Base-by-base conservation (phyloP, 2,113 vertebrate species). In the Saiga tatarica region DNA sequence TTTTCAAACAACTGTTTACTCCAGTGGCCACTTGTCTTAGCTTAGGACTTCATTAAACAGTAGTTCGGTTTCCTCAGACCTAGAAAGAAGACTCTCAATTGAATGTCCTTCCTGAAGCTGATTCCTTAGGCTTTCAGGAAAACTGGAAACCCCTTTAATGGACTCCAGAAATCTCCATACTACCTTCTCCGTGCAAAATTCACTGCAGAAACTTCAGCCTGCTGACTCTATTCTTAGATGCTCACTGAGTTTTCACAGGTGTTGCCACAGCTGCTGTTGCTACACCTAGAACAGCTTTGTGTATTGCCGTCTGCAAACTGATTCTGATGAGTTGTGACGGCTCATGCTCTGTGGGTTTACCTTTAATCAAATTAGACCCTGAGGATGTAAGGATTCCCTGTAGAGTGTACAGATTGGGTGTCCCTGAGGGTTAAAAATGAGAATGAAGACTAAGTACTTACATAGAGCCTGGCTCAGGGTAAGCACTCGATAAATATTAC, bases 351-450 rank as follows among this genome's bases (percentile, higher is more conserved):
- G 23, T 84, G 42, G 7, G 47, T 85, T 91, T 97, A 92, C 60
- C 50, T 36, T 97, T 92, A 78, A 90, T 96, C 92, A 98, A 86
- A 85, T 88, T 47, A 78, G 59, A 94, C 30, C 52, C 59, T 71
- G 42, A 91, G 82, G 78, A 71, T 59, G 36, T 86, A 94, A 95
- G 28, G 85, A 97, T 97, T 97, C 95, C 78, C 85, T 74, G 33
- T 74, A 97, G 55, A 83, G 90, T 50, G 33, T 81, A 79, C 67
- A 96, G 96, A 91, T 42, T 96, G 81, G 33, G 36, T 96, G 82
- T 93, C 88, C 87, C 47, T 36, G 50, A 91, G 36, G 36, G 50
- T 88, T 97, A 89, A 94, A 93, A 91, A 93, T 36, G 30, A 82
- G 67, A 91, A 92, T 89, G 47, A 96, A 97, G 14, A 45, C 42